Conservation (phyloP, 2,888 invertebrate genomes). For the Pedicia rivosa region DNA sequence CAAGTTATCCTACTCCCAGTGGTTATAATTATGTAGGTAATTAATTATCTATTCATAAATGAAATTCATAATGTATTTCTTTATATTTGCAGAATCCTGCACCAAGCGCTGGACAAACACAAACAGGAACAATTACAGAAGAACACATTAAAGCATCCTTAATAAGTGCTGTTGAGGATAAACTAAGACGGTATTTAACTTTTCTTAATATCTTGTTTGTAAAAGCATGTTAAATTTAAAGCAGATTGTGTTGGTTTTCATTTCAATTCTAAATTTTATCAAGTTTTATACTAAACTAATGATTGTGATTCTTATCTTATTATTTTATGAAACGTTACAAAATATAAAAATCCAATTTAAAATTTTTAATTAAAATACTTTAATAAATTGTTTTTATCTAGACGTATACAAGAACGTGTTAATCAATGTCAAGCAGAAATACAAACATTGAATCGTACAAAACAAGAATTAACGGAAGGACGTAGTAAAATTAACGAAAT, state of each 20-base stretch:
- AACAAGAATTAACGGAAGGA: slow-evolving; percentile 73
- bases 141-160: slow-evolving; percentile 90
- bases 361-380: no score
- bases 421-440: slow-evolving; percentile 85
- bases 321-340: no score
- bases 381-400: slow-evolving; percentile 12
- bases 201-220: not conserved
- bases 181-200: slow-evolving; percentile 40
- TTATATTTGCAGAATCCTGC: not conserved
- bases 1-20: slow-evolving; percentile 24
- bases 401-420: slow-evolving; percentile 76
- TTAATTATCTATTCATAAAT: no score
- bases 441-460: slow-evolving; percentile 73
- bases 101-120: no score
- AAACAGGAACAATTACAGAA: slow-evolving; percentile 73
- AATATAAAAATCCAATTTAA: no score
- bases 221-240: no score
- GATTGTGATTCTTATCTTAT: no score
- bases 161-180: slow-evolving; percentile 90
- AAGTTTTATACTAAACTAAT: no score
- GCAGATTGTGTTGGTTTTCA: no score
- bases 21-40: slow-evolving; percentile 17
- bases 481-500: slow-evolving; percentile 68
- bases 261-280: no score
- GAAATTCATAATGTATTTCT: no score